These are phyloP conservation scores for Odontesthes bonariensis DNA, from an alignment of 2,113 vertebrate species.

Conservation along the genomic window DNA sequence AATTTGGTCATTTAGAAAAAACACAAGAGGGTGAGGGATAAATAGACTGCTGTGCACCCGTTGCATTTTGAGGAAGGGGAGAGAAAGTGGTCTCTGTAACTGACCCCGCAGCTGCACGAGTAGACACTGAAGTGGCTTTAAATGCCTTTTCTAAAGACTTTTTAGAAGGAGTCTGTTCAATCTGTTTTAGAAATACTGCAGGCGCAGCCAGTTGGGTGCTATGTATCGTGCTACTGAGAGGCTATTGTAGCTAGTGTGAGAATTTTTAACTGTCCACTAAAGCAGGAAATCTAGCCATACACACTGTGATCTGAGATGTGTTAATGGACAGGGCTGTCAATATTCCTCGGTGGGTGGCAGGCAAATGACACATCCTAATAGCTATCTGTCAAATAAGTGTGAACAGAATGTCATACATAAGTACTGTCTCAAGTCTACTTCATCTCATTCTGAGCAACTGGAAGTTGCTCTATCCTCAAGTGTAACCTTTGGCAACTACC, in stretches of 20 bases:
- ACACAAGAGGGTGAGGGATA: conserved; percentile 50
- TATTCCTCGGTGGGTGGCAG: conserved; percentile 3
- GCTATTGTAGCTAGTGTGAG: conserved; percentile 13
- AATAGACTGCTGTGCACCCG: conserved; percentile 47
- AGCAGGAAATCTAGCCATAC: conserved; percentile 20
- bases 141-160: conserved; percentile 38
- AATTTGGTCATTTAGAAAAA: conserved; percentile 62
- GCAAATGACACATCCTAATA: conserved; percentile 21
- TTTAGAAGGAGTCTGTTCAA: conserved; percentile 36
- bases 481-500: conserved; percentile 1
- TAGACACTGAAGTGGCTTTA: conserved; percentile 53
- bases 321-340: conserved; percentile 14
- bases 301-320: conserved; percentile 17
- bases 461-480: not conserved
- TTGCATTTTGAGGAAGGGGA: conserved; percentile 69
- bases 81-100: conserved; percentile 72
- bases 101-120: conserved; percentile 70
- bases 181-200: conserved; percentile 6
- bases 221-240: conserved; percentile 25
- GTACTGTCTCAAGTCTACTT: not conserved
- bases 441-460: conserved; percentile 9
- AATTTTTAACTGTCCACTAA: conserved; percentile 20
- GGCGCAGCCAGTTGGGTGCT: conserved; percentile 15
- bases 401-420: not conserved
- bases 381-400: conserved; percentile 13